These are phyloP conservation scores for Plodia interpunctella DNA, from an alignment of 1,140 invertebrate species.

Conservation along the genomic window DNA sequence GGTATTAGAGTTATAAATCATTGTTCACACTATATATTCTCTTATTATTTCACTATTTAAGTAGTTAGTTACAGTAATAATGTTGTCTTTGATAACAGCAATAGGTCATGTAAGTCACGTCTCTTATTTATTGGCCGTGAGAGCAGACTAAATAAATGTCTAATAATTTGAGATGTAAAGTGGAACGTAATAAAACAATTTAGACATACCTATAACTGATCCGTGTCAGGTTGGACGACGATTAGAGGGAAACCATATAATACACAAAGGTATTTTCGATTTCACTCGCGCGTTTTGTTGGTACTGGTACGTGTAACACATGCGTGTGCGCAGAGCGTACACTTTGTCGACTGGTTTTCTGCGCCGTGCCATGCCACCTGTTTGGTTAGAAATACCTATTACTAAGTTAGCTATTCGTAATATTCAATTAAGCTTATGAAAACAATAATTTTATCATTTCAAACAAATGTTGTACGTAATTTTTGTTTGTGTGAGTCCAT, in stretches of 20 bases:
- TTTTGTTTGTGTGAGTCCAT: no score
- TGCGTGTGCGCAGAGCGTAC: neutral
- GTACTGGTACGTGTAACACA: neutral
- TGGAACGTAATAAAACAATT: neutral
- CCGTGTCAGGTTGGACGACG: neutral
- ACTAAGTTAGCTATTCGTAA: neutral
- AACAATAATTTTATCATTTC: neutral
- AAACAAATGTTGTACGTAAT: neutral
- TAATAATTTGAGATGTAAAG: neutral
- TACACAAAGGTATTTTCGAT: constrained; percentile 5
- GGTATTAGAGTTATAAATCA: no score
- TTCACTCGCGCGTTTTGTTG: neutral
- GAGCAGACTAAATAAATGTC: no score
- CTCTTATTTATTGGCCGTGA: neutral
- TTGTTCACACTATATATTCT: no score
- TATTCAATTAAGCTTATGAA: neutral
- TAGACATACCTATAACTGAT: neutral
- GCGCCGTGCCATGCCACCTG: constrained; percentile 1
- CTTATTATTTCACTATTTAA: no score
- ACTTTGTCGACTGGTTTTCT: neutral
- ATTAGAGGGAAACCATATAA: neutral
- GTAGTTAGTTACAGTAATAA: no score
- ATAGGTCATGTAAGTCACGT: no score
- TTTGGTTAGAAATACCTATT: no score
- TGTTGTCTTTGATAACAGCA: no score